phyloP scores from a whole-genome alignment of 2,888 invertebrate genomes.

The Coenonympha glycerion region DNA sequence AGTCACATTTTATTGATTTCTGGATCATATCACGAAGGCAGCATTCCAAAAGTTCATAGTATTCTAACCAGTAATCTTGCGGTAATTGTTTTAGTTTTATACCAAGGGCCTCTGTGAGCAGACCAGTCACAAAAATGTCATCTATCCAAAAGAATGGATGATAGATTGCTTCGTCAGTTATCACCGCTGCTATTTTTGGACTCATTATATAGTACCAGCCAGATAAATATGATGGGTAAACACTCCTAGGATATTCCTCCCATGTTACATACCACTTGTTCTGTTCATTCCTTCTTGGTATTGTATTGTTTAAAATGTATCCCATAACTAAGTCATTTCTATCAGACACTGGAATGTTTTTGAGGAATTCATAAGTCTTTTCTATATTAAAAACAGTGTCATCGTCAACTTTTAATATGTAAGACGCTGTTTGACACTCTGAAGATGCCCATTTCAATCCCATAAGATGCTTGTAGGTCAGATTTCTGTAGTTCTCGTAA shows the following conservation, averaged over 20 bases:
- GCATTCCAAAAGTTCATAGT: constrained; percentile 83
- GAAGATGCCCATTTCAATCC: constrained; percentile 83
- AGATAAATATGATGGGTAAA: constrained; percentile 85
- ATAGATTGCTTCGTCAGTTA: constrained; percentile 73
- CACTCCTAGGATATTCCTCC: constrained; percentile 76
- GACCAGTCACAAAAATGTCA: constrained; percentile 89
- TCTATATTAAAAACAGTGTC: constrained; percentile 84
- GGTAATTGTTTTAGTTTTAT: constrained; percentile 76
- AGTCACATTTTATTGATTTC: constrained; percentile 79
- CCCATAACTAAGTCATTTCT: constrained; percentile 72
- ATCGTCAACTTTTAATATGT: constrained; percentile 87
- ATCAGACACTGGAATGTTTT: constrained; percentile 30
- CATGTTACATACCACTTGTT: constrained; percentile 88
- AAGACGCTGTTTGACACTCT: constrained; percentile 77
- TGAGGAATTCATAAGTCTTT: constrained; percentile 47
- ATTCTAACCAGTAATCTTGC: constrained; percentile 79
- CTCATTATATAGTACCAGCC: constrained; percentile 91
- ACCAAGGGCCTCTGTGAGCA: constrained; percentile 77
- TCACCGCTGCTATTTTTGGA: constrained; percentile 73
- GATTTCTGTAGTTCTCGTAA: constrained; percentile 83
- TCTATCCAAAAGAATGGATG: constrained; percentile 93
- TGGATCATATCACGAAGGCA: constrained; percentile 79
- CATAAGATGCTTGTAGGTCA: constrained; percentile 90
- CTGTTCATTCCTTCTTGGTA: constrained; percentile 78
- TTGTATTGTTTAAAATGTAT: constrained; percentile 79